Percentiles rank a stretch among this genome's conserved stretches.
Conservation (phyloP, 2,888 invertebrate genomes). For the Parthenolecanium corni region DNA sequence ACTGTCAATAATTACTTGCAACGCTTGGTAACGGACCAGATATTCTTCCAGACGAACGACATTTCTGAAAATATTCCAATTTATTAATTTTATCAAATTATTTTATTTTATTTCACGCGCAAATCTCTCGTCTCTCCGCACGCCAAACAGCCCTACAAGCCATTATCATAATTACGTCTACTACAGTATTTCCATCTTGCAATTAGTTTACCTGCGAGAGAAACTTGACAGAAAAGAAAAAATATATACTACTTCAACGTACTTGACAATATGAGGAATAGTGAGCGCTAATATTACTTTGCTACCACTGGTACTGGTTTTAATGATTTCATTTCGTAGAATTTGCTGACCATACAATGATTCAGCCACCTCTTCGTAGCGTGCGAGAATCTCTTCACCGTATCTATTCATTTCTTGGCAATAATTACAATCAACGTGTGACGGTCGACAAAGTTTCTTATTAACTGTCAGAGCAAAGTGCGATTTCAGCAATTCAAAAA, state of each 20-base stretch:
- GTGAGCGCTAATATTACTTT: conserved; percentile 1
- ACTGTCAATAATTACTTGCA: conserved; percentile 7
- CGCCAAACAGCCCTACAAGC: too few relatives aligned
- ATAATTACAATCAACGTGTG: conserved; percentile 8
- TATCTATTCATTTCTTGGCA: conserved; percentile 10
- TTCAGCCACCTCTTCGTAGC: conserved; percentile 9
- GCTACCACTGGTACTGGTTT: background rate
- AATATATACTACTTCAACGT: background rate
- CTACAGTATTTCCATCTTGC: too few relatives aligned
- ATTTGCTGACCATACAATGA: conserved; percentile 13
- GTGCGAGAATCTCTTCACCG: conserved; percentile 1
- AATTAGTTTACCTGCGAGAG: too few relatives aligned
- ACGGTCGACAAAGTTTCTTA: conserved; percentile 16
- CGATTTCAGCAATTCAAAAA: conserved; percentile 11
- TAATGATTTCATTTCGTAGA: background rate
- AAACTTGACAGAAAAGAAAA: too few relatives aligned
- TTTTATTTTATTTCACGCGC: too few relatives aligned
- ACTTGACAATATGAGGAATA: conserved; percentile 17
- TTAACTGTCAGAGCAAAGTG: conserved; percentile 17
- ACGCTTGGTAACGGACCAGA: conserved; percentile 9
- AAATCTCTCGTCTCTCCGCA: too few relatives aligned
- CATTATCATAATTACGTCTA: too few relatives aligned
- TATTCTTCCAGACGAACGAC: conserved; percentile 11
- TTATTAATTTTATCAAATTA: too few relatives aligned
- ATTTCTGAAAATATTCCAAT: conserved; percentile 17